phyloP scores from a whole-genome alignment of 1,140 invertebrate species.

The Eumeta japonica region DNA sequence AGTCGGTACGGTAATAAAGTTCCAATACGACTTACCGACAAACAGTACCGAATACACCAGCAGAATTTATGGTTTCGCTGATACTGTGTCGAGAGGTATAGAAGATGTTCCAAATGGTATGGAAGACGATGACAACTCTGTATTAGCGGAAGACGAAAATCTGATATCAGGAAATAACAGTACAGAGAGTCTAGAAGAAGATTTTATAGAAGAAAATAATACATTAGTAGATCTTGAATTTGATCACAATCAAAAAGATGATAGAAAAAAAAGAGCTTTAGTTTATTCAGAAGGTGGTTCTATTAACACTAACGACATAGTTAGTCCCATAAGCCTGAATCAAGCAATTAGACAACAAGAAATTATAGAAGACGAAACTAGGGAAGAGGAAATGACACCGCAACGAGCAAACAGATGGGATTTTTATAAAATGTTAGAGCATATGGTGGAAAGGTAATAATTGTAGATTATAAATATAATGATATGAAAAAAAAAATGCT shows the following conservation, averaged over 20 bases:
- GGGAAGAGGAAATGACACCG: slow-evolving; percentile 32
- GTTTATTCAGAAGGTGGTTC: slow-evolving; percentile 40
- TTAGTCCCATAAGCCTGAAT: too few relatives aligned
- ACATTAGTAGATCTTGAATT: slow-evolving; percentile 46
- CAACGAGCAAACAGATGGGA: slow-evolving; percentile 61
- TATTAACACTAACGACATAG: slow-evolving; percentile 19
- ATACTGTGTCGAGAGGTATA: slow-evolving; percentile 33
- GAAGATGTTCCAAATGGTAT: too few relatives aligned
- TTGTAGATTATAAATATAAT: background rate
- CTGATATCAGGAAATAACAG: slow-evolving; percentile 8
- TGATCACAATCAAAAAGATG: slow-evolving; percentile 15
- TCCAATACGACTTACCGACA: slow-evolving; percentile 60
- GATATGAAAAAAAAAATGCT: background rate
- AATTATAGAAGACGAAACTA: slow-evolving; percentile 29
- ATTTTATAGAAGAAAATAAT: slow-evolving; percentile 23
- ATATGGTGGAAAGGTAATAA: slow-evolving; percentile 49
- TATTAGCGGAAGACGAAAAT: slow-evolving; percentile 17
- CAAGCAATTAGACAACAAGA: slow-evolving; percentile 45
- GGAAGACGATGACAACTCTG: slow-evolving; percentile 26
- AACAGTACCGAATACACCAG: slow-evolving; percentile 62
- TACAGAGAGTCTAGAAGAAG: slow-evolving; percentile 7
- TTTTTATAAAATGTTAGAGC: slow-evolving; percentile 63
- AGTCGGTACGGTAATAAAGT: slow-evolving; percentile 65
- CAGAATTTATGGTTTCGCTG: slow-evolving; percentile 57
- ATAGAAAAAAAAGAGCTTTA: slow-evolving; percentile 29